Evolutionary conservation across 92 coral and sea anemone species (phyloP).

Genomic region (Zoanthus gigantus): DNA sequence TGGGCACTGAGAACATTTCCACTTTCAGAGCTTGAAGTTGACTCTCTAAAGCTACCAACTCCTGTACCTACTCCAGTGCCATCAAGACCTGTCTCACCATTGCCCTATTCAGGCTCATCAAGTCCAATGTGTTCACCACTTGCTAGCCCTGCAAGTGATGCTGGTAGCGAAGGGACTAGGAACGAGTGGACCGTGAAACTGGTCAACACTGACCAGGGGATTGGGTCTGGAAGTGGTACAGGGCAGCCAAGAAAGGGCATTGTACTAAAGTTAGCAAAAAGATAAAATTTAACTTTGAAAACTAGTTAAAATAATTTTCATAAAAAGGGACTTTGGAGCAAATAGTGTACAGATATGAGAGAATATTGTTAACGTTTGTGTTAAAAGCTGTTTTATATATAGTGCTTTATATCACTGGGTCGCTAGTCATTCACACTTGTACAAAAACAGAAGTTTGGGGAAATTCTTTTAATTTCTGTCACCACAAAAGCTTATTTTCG

Average conservation of each 20-base stretch:
- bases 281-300: slow-evolving; percentile 49
- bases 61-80: slow-evolving; percentile 90
- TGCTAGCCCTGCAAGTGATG: slow-evolving; percentile 91
- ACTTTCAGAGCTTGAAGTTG: slow-evolving; percentile 83
- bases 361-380: slow-evolving; percentile 12
- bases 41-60: slow-evolving; percentile 84
- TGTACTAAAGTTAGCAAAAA: slow-evolving; percentile 94
- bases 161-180: slow-evolving; percentile 72
- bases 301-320: not conserved
- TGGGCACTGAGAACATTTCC: slow-evolving; percentile 90
- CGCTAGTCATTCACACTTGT: not conserved
- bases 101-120: slow-evolving; percentile 75
- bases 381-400: slow-evolving; percentile 7
- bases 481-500: not conserved
- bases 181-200: slow-evolving; percentile 99
- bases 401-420: not conserved
- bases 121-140: slow-evolving; percentile 97
- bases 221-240: slow-evolving; percentile 71
- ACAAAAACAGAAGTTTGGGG: not conserved
- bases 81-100: slow-evolving; percentile 85
- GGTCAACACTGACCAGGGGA: slow-evolving; percentile 83
- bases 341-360: slow-evolving; percentile 16
- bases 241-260: slow-evolving; percentile 96
- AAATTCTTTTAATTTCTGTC: not conserved
- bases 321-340: slow-evolving; percentile 18